phyloP scores from a whole-genome alignment of 2,888 invertebrate species.

The Torymus aiolomorphi region DNA sequence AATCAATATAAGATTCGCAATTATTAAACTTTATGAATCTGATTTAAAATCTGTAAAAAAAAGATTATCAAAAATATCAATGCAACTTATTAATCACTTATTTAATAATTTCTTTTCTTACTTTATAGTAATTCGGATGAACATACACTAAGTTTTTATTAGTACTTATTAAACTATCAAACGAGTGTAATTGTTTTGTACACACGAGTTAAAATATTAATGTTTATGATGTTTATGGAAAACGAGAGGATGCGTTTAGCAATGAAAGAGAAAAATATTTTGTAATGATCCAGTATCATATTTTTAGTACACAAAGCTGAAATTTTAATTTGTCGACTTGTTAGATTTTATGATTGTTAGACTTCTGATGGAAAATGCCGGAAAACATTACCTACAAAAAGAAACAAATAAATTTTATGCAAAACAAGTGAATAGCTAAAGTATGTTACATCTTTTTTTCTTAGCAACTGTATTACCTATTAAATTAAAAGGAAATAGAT shows the following conservation, averaged over 20 bases:
- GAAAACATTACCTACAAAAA: conserved; percentile 5
- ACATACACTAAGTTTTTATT: conserved; percentile 27
- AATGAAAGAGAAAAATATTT: conserved; percentile 35
- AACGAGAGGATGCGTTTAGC: not conserved
- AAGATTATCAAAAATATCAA: not conserved
- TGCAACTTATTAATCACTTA: conserved; percentile 1
- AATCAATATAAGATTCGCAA: not conserved
- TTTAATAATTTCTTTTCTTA: conserved; percentile 32
- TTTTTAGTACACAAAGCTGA: not conserved
- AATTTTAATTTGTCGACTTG: conserved; percentile 28
- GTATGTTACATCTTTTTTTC: conserved; percentile 35
- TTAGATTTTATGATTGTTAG: conserved; percentile 44
- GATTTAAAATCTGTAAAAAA: conserved; percentile 4
- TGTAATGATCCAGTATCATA: not conserved
- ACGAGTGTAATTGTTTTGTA: not conserved
- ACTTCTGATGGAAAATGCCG: conserved; percentile 12
- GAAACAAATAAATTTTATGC: not conserved
- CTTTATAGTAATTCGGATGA: conserved; percentile 30
- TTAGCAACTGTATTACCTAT: conserved; percentile 4
- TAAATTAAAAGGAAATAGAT: not conserved
- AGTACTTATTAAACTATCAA: conserved; percentile 21
- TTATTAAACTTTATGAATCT: not conserved
- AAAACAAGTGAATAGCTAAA: not conserved
- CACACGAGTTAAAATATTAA: conserved; percentile 16
- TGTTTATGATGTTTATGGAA: conserved; percentile 16